Conservation (phyloP, 2,888 invertebrate species). For the Diabrotica balteata region DNA sequence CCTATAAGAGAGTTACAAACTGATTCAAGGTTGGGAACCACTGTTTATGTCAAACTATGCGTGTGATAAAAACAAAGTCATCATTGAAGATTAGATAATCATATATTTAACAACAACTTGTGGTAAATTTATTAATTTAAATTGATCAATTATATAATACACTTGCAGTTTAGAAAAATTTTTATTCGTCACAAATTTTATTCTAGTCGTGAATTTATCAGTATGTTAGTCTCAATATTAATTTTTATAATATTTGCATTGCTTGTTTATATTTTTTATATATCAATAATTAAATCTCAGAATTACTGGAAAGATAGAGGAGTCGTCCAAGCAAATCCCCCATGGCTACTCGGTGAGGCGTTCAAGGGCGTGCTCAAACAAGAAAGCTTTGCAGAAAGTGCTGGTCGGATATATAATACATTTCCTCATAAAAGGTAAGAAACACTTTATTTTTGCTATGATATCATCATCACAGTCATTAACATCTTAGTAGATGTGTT, state of each 20-base stretch:
- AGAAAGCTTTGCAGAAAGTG: slow-evolving; percentile 15
- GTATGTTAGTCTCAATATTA: neutral
- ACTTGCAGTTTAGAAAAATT: neutral
- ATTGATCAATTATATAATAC: neutral
- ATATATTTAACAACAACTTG: too few relatives aligned
- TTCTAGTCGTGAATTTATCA: neutral
- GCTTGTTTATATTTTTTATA: neutral
- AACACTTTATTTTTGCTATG: neutral
- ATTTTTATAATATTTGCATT: slow-evolving; percentile 1
- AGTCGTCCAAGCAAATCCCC: slow-evolving; percentile 29
- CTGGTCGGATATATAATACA: slow-evolving; percentile 9
- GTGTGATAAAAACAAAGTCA: too few relatives aligned
- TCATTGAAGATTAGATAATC: too few relatives aligned
- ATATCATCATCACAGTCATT: too few relatives aligned
- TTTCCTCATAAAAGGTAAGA: slow-evolving; percentile 19
- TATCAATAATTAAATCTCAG: slow-evolving; percentile 16
- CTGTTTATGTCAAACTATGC: too few relatives aligned
- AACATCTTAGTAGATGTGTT: too few relatives aligned
- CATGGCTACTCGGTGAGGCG: slow-evolving; percentile 15
- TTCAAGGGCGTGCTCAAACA: slow-evolving; percentile 3
- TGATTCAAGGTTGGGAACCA: too few relatives aligned
- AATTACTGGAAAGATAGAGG: slow-evolving; percentile 37
- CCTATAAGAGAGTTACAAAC: too few relatives aligned
- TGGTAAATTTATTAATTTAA: too few relatives aligned
- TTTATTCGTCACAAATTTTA: too few relatives aligned